Evolutionary conservation across 1,140 invertebrate genomes (phyloP).

Genomic region (Nephila pilipes): DNA sequence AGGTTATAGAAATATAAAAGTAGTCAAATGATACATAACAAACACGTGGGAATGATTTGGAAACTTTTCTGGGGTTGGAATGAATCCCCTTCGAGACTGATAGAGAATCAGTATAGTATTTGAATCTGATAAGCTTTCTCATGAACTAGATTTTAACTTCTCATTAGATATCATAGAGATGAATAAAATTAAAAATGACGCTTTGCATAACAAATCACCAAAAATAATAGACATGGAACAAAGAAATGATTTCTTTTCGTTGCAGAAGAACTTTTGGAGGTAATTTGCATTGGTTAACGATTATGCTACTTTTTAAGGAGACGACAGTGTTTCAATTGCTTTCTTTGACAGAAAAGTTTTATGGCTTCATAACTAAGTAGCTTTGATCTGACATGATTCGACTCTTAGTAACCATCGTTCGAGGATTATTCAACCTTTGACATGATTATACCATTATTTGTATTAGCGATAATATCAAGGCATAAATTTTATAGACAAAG

Average conservation of each 20-base stretch:
- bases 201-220: background rate
- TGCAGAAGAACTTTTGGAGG: background rate
- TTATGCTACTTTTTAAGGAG: background rate
- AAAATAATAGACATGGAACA: constrained; percentile 13
- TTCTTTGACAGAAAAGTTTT: background rate
- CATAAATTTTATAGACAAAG: background rate
- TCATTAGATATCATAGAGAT: background rate
- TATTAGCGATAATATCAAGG: background rate
- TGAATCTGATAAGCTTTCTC: background rate
- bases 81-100: background rate
- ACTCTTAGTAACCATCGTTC: background rate
- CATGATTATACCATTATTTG: background rate
- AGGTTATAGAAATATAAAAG: background rate
- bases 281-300: constrained; percentile 31
- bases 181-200: background rate
- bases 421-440: background rate
- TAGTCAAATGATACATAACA: background rate
- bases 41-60: background rate
- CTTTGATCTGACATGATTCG: background rate
- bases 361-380: background rate
- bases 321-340: background rate
- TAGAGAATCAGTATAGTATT: background rate
- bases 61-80: background rate
- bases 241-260: background rate
- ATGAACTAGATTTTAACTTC: background rate